These are phyloP conservation scores for Dicerorhinus sumatrensis DNA, from an alignment of 2,113 vertebrate species.

Conservation along the genomic window DNA sequence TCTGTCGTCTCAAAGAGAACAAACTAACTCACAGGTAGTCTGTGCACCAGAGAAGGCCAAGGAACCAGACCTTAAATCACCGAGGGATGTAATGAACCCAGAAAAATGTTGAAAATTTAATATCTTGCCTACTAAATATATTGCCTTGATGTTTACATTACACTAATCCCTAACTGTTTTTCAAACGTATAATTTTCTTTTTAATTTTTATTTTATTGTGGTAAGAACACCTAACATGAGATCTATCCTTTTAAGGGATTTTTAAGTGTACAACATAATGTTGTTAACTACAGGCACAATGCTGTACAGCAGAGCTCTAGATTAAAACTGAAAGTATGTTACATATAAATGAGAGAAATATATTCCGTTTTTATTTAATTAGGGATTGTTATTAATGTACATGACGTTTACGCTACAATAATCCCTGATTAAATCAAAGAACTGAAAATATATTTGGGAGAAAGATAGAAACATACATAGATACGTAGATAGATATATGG, in stretches of 20 bases:
- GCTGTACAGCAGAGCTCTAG: neutral
- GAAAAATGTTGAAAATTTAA: neutral
- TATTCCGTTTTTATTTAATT: neutral
- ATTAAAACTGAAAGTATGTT: neutral
- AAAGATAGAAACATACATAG: neutral
- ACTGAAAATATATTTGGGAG: slow-evolving; percentile 18
- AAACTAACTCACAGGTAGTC: neutral
- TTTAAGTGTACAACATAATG: neutral
- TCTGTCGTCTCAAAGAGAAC: neutral
- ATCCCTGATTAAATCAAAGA: neutral
- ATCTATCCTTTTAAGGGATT: neutral
- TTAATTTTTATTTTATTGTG: neutral
- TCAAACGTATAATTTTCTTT: neutral
- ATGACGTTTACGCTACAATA: neutral
- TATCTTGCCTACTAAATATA: neutral
- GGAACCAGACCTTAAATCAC: neutral
- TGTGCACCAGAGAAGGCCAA: neutral
- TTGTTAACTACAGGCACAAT: neutral
- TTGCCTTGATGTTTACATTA: neutral
- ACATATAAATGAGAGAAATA: neutral
- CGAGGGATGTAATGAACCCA: neutral
- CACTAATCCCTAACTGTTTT: neutral
- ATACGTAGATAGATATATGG: neutral
- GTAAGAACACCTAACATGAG: neutral
- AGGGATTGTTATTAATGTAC: neutral